Conservation (phyloP, 92 coral and sea anemone species). For the Actinostola sp. region DNA sequence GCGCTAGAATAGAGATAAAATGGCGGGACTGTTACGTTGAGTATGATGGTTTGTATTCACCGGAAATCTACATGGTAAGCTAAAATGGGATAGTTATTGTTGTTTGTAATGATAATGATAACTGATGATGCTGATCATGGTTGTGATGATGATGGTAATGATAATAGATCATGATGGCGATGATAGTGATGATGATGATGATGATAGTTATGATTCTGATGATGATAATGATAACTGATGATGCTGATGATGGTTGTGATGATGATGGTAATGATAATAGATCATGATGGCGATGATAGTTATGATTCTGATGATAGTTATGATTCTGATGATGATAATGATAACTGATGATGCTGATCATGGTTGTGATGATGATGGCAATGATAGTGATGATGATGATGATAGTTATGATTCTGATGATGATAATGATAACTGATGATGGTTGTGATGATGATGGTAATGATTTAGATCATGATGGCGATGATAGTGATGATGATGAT, state of each 20-base stretch:
- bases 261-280: neutral
- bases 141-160: neutral
- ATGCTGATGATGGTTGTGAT: constrained; percentile 2
- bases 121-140: neutral
- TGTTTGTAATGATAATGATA: no score
- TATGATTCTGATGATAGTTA: no score
- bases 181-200: constrained; percentile 1
- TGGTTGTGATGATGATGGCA: neutral
- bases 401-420: neutral
- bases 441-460: no score
- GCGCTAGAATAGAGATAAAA: constrained; percentile 39
- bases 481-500: neutral
- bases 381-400: neutral
- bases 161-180: neutral
- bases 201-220: neutral
- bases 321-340: no score
- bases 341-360: neutral
- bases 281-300: no score
- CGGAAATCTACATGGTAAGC: no score
- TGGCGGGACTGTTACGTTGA: neutral
- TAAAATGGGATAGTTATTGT: no score
- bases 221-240: constrained; percentile 7
- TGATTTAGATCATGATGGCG: neutral
- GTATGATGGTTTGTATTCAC: neutral
- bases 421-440: no score